A percentile compares a stretch with the other conserved stretches of the same genome.
phyloP scores from a whole-genome alignment of 2,113 vertebrate genomes.

The Tychaedon coryphoeus region DNA sequence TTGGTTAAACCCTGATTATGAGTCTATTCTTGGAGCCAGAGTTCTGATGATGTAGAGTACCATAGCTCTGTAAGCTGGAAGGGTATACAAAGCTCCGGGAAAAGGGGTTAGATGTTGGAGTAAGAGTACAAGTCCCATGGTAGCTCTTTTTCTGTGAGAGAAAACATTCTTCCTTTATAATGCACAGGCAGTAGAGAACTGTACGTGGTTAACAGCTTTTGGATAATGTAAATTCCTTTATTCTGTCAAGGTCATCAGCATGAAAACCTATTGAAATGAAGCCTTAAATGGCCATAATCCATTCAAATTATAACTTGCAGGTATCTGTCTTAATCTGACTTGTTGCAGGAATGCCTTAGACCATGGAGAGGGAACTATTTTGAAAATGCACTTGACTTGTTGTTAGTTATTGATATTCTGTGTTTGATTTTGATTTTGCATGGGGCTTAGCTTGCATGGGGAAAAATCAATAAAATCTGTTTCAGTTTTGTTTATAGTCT shows the following conservation, averaged over 20 bases:
- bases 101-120: not conserved
- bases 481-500: constrained; percentile 54
- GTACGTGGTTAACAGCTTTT: not conserved
- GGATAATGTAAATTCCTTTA: not conserved
- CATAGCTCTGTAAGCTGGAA: not conserved
- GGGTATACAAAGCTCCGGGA: not conserved
- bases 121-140: not conserved
- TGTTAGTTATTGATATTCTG: constrained; percentile 46
- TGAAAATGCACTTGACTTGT: constrained; percentile 38
- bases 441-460: constrained; percentile 2
- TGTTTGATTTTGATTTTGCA: constrained; percentile 54
- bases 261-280: not conserved
- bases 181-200: not conserved
- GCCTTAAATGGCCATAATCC: not conserved
- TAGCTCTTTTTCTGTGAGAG: not conserved
- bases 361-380: constrained; percentile 1
- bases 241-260: not conserved
- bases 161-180: not conserved
- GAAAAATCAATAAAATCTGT: constrained; percentile 60
- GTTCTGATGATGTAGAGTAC: not conserved
- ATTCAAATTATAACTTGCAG: constrained; percentile 2
- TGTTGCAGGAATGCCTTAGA: not conserved
- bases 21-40: not conserved
- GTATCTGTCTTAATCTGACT: constrained; percentile 6
- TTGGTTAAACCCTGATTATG: not conserved